Conservation (phyloP, 2,888 invertebrate species). For the Drosophila helvetica region DNA sequence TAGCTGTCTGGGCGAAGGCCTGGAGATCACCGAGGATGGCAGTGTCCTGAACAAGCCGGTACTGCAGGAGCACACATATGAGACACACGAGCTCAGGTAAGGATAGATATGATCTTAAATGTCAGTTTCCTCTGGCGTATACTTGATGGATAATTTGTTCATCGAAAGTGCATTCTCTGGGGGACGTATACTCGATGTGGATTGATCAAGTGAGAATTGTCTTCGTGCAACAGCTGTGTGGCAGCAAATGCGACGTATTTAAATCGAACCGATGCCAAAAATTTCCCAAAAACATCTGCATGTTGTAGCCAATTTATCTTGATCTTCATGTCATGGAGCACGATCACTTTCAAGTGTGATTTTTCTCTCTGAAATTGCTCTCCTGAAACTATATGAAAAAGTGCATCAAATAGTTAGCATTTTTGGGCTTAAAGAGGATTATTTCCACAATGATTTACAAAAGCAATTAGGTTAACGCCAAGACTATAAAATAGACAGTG, state of each 20-base stretch:
- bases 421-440: not conserved
- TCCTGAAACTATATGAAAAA: not conserved
- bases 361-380: not conserved
- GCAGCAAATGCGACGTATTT: conserved; percentile 47
- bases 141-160: conserved; percentile 35
- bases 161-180: too few relatives aligned
- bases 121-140: conserved; percentile 48
- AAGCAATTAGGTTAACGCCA: too few relatives aligned
- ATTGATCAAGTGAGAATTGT: too few relatives aligned
- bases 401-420: not conserved
- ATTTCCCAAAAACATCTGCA: conserved; percentile 28
- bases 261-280: conserved; percentile 45
- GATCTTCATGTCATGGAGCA: conserved; percentile 43
- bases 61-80: conserved; percentile 38
- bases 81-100: conserved; percentile 66
- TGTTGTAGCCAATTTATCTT: conserved; percentile 58
- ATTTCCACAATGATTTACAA: not conserved
- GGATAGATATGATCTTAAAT: conserved; percentile 33
- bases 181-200: too few relatives aligned
- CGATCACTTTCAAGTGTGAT: conserved; percentile 16
- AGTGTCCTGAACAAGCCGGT: conserved; percentile 53
- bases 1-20: conserved; percentile 75
- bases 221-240: conserved; percentile 26
- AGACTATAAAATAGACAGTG: too few relatives aligned
- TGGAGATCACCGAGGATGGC: conserved; percentile 81